Percentiles rank a stretch among this genome's conserved stretches.
These are phyloP conservation scores for Lepidonotus clava DNA, from an alignment of 2,888 invertebrate species.

Conservation along the genomic window DNA sequence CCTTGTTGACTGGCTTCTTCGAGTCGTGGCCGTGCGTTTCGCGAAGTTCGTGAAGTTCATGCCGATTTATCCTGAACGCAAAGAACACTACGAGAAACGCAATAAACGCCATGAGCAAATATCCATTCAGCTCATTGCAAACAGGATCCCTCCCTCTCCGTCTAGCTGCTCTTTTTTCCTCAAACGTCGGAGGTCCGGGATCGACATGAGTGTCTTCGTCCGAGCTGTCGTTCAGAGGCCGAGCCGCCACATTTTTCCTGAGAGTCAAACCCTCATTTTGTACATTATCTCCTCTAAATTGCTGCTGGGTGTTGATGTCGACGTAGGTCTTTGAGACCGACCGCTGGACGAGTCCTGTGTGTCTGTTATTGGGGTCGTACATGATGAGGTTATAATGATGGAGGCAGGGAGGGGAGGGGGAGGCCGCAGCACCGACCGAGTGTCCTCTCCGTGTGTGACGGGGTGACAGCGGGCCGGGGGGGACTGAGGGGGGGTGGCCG, in stretches of 20 bases:
- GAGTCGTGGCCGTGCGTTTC: slow-evolving; percentile 33
- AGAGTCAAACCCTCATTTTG: too few species aligned
- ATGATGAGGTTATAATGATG: not conserved
- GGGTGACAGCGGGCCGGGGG: too few species aligned
- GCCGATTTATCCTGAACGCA: not conserved
- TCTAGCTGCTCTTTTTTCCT: not conserved
- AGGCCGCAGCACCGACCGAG: slow-evolving; percentile 17
- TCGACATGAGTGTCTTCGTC: not conserved
- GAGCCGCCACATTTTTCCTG: not conserved
- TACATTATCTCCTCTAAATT: too few species aligned
- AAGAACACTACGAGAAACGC: not conserved
- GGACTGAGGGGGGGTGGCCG: too few species aligned
- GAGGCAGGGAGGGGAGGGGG: too few species aligned
- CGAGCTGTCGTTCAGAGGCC: not conserved
- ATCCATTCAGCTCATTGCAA: slow-evolving; percentile 14
- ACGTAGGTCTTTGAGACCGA: slow-evolving; percentile 19
- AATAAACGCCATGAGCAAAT: not conserved
- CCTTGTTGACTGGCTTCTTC: not conserved
- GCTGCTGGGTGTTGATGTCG: not conserved
- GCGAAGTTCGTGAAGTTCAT: slow-evolving; percentile 31
- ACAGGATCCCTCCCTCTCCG: not conserved
- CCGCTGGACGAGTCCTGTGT: not conserved
- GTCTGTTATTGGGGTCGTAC: not conserved
- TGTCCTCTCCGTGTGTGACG: too few species aligned
- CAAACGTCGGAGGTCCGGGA: slow-evolving; percentile 16